These are phyloP conservation scores for Delia radicum DNA, from an alignment of 1,140 invertebrate species.

Conservation along the genomic window DNA sequence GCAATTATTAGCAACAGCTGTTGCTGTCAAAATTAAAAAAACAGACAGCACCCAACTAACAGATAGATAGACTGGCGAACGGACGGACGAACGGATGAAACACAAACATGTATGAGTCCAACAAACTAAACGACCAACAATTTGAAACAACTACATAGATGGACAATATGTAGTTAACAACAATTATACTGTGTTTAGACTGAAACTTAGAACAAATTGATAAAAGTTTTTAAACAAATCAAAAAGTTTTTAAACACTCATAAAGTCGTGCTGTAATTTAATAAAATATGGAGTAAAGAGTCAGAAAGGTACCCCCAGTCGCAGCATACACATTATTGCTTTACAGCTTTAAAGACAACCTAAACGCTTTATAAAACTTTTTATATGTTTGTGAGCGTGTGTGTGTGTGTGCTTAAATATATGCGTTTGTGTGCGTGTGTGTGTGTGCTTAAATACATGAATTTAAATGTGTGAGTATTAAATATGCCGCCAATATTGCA, in stretches of 20 bases:
- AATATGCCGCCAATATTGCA: conserved; percentile 15
- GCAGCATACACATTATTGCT: no score
- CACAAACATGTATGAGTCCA: not conserved
- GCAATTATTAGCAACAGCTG: conserved; percentile 21
- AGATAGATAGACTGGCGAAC: not conserved
- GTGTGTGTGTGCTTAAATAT: not conserved
- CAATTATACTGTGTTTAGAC: not conserved
- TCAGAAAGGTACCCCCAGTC: no score
- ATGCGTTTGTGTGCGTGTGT: not conserved
- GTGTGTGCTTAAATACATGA: not conserved
- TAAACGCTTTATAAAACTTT: not conserved
- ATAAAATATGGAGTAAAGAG: no score
- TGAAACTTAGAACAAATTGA: no score
- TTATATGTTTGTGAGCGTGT: not conserved
- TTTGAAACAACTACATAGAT: not conserved
- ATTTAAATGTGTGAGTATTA: not conserved
- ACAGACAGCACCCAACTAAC: not conserved
- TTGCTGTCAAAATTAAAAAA: conserved; percentile 9
- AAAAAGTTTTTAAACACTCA: no score
- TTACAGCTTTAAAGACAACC: no score
- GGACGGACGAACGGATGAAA: not conserved
- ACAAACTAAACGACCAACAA: no score
- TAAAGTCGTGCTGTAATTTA: no score
- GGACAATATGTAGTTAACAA: not conserved
- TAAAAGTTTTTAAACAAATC: no score